These are phyloP conservation scores for Euphydryas editha DNA, from an alignment of 2,888 invertebrate genomes.

Conservation along the genomic window DNA sequence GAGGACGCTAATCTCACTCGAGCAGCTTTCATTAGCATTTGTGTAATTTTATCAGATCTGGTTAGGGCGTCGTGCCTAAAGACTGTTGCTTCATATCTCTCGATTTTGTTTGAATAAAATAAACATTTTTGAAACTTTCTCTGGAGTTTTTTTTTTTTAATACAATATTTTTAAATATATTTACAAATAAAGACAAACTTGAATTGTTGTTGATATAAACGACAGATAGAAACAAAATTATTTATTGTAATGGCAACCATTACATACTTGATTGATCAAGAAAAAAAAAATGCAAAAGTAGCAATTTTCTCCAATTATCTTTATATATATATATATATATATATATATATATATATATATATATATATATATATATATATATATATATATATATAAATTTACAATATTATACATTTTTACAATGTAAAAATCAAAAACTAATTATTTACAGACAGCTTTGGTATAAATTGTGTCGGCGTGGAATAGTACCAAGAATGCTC, in stretches of 20 bases:
- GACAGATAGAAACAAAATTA: neutral
- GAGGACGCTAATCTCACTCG: constrained; percentile 68
- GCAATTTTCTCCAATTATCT: neutral
- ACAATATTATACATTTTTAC: no score
- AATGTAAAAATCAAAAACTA: no score
- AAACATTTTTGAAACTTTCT: constrained; percentile 34
- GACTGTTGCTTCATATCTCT: constrained; percentile 61
- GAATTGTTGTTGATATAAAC: neutral
- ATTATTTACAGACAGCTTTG: no score
- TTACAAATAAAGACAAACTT: neutral
- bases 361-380: no score
- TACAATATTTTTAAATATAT: neutral
- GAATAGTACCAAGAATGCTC: no score
- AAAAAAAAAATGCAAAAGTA: no score
- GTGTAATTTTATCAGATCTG: constrained; percentile 73
- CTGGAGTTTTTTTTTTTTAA: constrained; percentile 6
- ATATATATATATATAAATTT: no score
- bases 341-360: no score
- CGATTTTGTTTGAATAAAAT: constrained; percentile 40
- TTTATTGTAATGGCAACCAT: neutral
- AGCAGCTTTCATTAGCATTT: constrained; percentile 77
- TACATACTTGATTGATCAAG: no score
- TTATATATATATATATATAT: no score
- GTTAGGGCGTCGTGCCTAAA: constrained; percentile 35
- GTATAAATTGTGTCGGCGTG: no score